Evolutionary conservation across 1,140 invertebrate species (phyloP), one percentile per base, ranked within the genome.

Genomic region (Bombus turneri): DNA sequence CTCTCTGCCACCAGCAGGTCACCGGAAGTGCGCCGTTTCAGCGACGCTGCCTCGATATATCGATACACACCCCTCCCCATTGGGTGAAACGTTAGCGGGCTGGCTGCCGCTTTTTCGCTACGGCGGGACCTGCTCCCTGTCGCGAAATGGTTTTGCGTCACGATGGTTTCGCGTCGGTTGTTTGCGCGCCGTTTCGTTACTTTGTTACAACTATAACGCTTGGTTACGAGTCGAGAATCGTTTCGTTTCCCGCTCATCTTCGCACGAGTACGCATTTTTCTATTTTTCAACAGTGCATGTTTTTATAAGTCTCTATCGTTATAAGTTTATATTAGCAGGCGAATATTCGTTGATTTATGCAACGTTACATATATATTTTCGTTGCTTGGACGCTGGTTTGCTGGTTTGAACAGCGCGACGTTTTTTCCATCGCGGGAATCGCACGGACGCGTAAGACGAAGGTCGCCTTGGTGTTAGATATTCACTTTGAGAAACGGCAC

Each of bases 1-100:
- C 82, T 37, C n/a, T 84, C 47, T 78, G 82, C 75, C 82, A 84
- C 31, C 22, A 3, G 0, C 82, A 12, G 66, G 82, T 78, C 75
- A 37, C 31, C 62, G 25, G 66, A 57, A 41, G 43, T 18, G 34
- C n/a, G 69, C 39, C 62, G 43, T 18, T 62, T 37, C 80, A 53
- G 64, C 66, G 28, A 57, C 43, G 18, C 28, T 34, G 57, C 22
- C 25, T 12, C 59, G 62, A 83, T 83, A 83, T 83, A 83, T 83
- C 69, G 72, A 68, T 41, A 68, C 37, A 43, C 37, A 5, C 39
- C 6, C 39, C 13, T 3, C 4, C 18, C 13, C 47, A 6, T 53
- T 6, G 0, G 8, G 15, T 1, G 34, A 69, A 41, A 80, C 31
- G 66, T 71, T 39, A 71, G 28, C 18, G 47, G n/a, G 31, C 39